phyloP scores from a whole-genome alignment of 2,888 invertebrate species.

The Fragum whitleyi region DNA sequence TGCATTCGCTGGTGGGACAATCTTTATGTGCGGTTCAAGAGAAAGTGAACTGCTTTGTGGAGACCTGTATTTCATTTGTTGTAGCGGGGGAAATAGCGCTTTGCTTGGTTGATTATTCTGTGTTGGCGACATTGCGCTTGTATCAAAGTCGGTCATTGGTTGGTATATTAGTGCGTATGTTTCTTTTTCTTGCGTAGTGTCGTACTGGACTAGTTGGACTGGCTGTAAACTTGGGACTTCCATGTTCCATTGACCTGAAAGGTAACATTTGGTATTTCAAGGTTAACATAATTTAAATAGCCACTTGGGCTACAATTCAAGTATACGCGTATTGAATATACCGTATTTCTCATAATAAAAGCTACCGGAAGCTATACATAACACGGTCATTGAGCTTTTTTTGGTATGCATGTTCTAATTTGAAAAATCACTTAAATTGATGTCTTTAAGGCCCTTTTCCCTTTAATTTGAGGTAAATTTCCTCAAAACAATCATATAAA shows the following conservation, averaged over 20 bases:
- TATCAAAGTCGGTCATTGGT: conserved; percentile 37
- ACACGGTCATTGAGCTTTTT: too few relatives aligned
- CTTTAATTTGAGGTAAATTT: too few relatives aligned
- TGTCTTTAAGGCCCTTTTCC: too few relatives aligned
- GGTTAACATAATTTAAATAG: too few relatives aligned
- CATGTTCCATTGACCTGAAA: conserved; percentile 41
- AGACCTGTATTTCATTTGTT: conserved; percentile 5
- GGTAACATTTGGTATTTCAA: conserved; percentile 6
- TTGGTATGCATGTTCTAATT: too few relatives aligned
- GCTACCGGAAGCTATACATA: too few relatives aligned
- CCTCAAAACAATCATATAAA: too few relatives aligned
- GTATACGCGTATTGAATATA: too few relatives aligned
- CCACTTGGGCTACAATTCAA: too few relatives aligned
- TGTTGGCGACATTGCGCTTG: conserved; percentile 8
- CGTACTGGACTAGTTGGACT: conserved; percentile 50
- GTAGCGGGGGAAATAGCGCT: conserved; percentile 19
- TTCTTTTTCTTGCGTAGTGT: conserved; percentile 34
- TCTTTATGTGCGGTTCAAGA: conserved; percentile 40
- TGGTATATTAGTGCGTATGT: conserved; percentile 43
- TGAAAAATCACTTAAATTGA: too few relatives aligned
- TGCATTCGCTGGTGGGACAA: conserved; percentile 46
- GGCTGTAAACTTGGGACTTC: conserved; percentile 36
- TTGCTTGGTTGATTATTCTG: neutral
- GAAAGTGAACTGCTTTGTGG: conserved; percentile 9
- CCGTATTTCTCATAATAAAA: too few relatives aligned